Evolutionary conservation across 1,140 invertebrate genomes (phyloP), one percentile per base, ranked within the genome.

Genomic region (Lepidurus apus): DNA sequence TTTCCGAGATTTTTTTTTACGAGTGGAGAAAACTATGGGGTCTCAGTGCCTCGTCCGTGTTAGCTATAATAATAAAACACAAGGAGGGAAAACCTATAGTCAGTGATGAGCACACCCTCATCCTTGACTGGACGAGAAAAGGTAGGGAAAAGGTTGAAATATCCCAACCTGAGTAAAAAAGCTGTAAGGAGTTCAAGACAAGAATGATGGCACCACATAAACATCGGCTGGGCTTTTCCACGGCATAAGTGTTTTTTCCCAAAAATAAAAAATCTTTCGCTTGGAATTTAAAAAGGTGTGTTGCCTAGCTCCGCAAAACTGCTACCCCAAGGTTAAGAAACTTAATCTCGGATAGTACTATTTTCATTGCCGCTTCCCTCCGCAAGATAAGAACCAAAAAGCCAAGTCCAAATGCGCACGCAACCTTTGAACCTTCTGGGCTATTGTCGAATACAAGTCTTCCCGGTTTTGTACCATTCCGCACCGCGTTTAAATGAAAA

Each of bases 101-200:
- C 21, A n/a, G 53, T 65, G 53, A 65, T 65, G 53, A 21, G 21
- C 21, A 65, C 53, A 34, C 53, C 21, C 21, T 21, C 53, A 7
- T 65, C 53, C 53, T 65, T n/a, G 21, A 21, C 53, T 65, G 9
- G 13, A 9, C 53, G 13, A 65, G 53, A 1, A 65, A 65, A 21
- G 21, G 17, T 13, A 13, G 21, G 13, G 21, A 65, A 65, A 21
- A 65, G 17, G 53, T 11, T 13, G 21, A 17, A 65, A 65, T n/a
- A 65, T n/a, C 53, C 53, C 53, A 65, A 65, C 17, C 9, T 21
- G 17, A n/a, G 17, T 65, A 9, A 65, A 47, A 47, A 65, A 65
- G 53, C 21, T n/a, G 53, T 65, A 65, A 65, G 6, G 53, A 65
- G 53, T 65, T 65, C 53, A n/a, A 65, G 53, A 21, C 53, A 65